Evolutionary conservation across 1,140 invertebrate genomes (phyloP).

Genomic region (Charaxes varanes): DNA sequence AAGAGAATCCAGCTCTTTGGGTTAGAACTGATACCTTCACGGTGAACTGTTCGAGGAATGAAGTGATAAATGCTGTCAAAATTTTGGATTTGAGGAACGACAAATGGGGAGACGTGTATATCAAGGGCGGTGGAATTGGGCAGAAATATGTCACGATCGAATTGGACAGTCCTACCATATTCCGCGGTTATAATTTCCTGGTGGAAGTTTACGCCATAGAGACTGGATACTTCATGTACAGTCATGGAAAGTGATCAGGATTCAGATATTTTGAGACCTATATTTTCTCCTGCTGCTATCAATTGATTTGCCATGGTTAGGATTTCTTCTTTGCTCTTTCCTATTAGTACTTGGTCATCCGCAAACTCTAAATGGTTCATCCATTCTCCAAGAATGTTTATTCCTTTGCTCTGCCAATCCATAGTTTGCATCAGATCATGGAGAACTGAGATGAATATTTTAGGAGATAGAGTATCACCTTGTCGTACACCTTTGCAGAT

Average conservation of each 20-base stretch:
- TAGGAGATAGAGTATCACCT: too few species aligned
- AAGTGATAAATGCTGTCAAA: constrained; percentile 55
- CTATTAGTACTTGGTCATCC: too few species aligned
- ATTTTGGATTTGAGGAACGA: constrained; percentile 48
- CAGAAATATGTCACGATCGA: constrained; percentile 48
- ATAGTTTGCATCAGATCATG: too few species aligned
- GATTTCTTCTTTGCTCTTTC: too few species aligned
- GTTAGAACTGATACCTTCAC: constrained; percentile 44
- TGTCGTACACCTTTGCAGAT: too few species aligned
- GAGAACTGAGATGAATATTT: too few species aligned
- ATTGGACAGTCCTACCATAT: constrained; percentile 45
- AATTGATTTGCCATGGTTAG: too few species aligned
- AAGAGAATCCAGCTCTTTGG: constrained; percentile 60
- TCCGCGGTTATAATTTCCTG: constrained; percentile 55
- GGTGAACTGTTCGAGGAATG: constrained; percentile 45
- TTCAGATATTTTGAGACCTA: too few species aligned
- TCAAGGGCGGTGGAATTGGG: constrained; percentile 52
- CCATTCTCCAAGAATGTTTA: too few species aligned
- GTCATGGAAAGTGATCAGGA: constrained; percentile 27
- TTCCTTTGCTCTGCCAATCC: too few species aligned
- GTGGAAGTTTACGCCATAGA: constrained; percentile 55
- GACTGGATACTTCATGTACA: constrained; percentile 25
- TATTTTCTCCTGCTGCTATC: too few species aligned
- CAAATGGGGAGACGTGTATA: constrained; percentile 49
- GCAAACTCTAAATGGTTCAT: too few species aligned